A percentile compares a stretch with the other conserved stretches of the same genome.
Evolutionary conservation across 2,113 vertebrate genomes (phyloP).

Genomic region (Patagioenas fasciata): DNA sequence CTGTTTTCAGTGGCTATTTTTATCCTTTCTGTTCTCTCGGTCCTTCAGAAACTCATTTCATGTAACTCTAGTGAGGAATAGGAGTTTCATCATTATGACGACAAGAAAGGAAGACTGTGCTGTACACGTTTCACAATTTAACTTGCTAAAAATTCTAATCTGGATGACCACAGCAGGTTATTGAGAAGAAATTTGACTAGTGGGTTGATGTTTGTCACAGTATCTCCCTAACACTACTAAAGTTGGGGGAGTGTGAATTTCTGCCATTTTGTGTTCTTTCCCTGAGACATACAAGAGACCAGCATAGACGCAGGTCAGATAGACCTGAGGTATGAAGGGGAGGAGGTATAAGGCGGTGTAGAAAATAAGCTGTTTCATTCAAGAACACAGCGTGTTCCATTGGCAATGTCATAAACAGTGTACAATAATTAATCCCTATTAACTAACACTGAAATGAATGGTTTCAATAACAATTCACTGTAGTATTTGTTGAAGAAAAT

Average conservation of each 20-base stretch:
- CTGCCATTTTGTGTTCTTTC: neutral
- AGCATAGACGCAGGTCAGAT: neutral
- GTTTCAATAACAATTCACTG: slow-evolving; percentile 1
- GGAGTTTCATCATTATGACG: neutral
- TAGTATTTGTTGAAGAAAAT: neutral
- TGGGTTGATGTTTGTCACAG: neutral
- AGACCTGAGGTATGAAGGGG: neutral
- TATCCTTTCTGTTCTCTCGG: neutral
- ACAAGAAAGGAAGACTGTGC: neutral
- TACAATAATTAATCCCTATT: neutral
- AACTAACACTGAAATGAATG: neutral
- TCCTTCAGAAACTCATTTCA: neutral
- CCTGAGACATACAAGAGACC: neutral
- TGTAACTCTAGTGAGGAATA: neutral
- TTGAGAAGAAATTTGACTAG: neutral
- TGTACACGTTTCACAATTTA: neutral
- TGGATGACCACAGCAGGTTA: neutral
- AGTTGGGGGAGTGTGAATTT: neutral
- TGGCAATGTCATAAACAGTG: neutral
- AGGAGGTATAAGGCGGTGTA: neutral
- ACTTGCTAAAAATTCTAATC: neutral
- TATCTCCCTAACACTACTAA: neutral
- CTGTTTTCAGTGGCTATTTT: neutral
- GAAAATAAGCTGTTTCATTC: neutral
- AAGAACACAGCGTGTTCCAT: neutral